Base-by-base conservation (phyloP, 2,797 vertebrate genomes). In the Aldrovandia affinis region DNA sequence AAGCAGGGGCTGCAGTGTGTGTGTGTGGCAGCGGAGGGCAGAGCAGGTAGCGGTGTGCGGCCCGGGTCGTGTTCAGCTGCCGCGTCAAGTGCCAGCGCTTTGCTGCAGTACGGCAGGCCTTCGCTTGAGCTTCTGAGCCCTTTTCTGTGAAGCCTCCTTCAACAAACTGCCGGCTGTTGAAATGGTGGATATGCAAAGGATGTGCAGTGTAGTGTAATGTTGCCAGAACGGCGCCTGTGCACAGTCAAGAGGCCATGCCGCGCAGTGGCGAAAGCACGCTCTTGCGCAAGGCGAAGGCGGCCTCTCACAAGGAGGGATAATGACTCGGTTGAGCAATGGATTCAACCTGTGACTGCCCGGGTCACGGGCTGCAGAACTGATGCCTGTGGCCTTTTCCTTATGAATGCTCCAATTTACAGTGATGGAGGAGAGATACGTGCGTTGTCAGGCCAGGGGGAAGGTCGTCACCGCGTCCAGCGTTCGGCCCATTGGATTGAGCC, bases 311-410 rank as follows among this genome's bases (percentile, higher is more conserved):
- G 73, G 39, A 77, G 73, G 42, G 25, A 25, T 12, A 14, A 42
- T 25, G 73, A 47, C 73, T 47, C 42, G 10, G 20, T 47, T 9
- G 73, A 47, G 73, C 42, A 22, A 18, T 68, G 63, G 10, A 9
- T 44, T 77, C n/a, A 12, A 77, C 75, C 39, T 86, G 91, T 91
- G 87, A 90, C 88, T 88, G 90, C 88, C 30, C 86, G 88, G 88
- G 88, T 81, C 89, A 89, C 86, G 20, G 88, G 87, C 84, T 86
- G 87, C 80, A 44, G 61, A 10, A 61, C 15, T 1, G 80, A 57
- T 86, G 89, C 82, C 85, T 2, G 77, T 86, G 91, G 91, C 91
- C 89, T 92, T 89, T 89, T 57, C 83, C 88, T 82, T 86, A 89
- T 47, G 39, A 47, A n/a, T 0, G 42, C 20, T 77, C 59, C 25